A percentile compares a stretch with the other conserved stretches of the same genome.
Evolutionary conservation across 2,888 invertebrate species (phyloP).

Genomic region (Drosophila maculinotata): DNA sequence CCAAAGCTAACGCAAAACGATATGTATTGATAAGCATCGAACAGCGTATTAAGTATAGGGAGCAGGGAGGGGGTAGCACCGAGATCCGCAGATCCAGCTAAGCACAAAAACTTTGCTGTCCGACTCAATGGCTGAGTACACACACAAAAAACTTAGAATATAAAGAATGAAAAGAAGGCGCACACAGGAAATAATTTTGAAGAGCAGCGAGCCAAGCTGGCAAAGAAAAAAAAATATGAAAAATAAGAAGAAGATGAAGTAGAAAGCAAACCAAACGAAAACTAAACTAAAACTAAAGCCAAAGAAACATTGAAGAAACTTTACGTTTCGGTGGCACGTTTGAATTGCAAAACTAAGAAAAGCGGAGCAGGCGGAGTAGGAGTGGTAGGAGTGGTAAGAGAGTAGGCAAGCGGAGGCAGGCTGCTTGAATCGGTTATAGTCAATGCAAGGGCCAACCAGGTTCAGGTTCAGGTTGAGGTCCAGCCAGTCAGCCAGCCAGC

Average conservation of each 20-base stretch:
- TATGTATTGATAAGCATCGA: constrained; percentile 53
- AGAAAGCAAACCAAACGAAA: constrained; percentile 37
- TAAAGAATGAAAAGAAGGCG: constrained; percentile 45
- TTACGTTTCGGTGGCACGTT: constrained; percentile 66
- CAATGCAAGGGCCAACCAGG: constrained; percentile 58
- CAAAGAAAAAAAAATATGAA: constrained; percentile 5
- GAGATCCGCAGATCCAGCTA: constrained; percentile 18
- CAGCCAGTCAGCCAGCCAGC: constrained; percentile 12
- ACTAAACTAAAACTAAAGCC: constrained; percentile 46
- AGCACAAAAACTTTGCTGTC: constrained; percentile 29
- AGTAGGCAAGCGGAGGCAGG: constrained; percentile 10
- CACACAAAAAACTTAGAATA: constrained; percentile 16
- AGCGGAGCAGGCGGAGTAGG: constrained; percentile 6
- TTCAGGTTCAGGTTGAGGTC: constrained; percentile 33
- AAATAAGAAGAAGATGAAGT: background rate
- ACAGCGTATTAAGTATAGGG: constrained; percentile 32
- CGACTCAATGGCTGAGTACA: constrained; percentile 26
- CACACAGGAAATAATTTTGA: constrained; percentile 62
- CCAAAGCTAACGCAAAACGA: constrained; percentile 13
- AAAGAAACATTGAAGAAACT: constrained; percentile 53
- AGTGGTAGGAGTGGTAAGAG: background rate
- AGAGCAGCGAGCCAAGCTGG: constrained; percentile 46
- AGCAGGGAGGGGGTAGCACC: background rate
- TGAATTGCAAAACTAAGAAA: constrained; percentile 59
- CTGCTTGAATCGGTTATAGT: constrained; percentile 49